Percentiles rank a stretch among this genome's conserved stretches.
phyloP scores from a whole-genome alignment of 2,888 invertebrate genomes.

The Synergus laeviventris region DNA sequence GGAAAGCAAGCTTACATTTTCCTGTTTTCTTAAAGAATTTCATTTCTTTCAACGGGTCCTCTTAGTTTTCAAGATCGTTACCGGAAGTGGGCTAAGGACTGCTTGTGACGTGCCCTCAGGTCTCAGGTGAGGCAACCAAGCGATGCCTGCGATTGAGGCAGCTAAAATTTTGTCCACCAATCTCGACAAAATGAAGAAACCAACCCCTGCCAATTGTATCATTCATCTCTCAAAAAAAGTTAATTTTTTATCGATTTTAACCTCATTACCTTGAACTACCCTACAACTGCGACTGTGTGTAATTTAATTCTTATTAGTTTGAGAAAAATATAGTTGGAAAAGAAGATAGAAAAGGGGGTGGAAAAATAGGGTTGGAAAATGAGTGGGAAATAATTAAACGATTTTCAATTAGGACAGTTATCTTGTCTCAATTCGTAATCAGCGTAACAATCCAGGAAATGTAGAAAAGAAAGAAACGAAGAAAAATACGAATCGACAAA shows the following conservation, averaged over 20 bases:
- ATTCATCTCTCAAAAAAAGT: neutral
- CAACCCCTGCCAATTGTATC: neutral
- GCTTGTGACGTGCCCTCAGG: slow-evolving; percentile 14
- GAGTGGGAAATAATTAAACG: neutral
- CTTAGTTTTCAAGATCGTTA: slow-evolving; percentile 51
- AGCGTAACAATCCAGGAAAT: slow-evolving; percentile 24
- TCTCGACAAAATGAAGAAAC: slow-evolving; percentile 51
- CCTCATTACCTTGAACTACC: neutral
- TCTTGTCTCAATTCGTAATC: neutral
- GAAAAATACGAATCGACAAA: slow-evolving; percentile 14
- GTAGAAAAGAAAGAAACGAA: neutral
- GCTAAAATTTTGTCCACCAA: slow-evolving; percentile 61
- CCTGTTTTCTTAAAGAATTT: neutral
- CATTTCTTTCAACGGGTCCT: slow-evolving; percentile 23
- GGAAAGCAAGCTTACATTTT: neutral
- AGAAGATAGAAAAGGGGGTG: no score
- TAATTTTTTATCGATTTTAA: slow-evolving; percentile 12
- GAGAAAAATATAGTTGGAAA: no score
- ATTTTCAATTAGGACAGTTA: slow-evolving; percentile 13
- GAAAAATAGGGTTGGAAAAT: no score
- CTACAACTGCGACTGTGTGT: no score
- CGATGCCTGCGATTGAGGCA: slow-evolving; percentile 51
- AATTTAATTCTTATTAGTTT: no score
- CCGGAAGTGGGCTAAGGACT: slow-evolving; percentile 47
- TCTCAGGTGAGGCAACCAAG: slow-evolving; percentile 27